phyloP scores from a whole-genome alignment of 2,797 vertebrate genomes.

The Liparis tanakae region DNA sequence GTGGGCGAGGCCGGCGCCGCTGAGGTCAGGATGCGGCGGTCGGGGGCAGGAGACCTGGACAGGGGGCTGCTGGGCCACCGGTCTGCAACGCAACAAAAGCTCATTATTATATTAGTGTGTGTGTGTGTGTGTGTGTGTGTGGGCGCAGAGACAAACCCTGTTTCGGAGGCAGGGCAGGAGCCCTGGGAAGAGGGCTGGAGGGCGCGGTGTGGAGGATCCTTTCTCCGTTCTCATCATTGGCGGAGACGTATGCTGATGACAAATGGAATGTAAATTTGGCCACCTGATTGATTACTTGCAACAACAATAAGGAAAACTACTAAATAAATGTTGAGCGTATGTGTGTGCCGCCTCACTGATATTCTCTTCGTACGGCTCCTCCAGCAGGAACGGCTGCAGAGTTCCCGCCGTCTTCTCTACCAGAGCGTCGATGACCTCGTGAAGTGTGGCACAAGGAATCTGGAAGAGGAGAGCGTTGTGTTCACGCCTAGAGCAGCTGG shows the following conservation, averaged over 20 bases:
- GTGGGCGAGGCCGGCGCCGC: conserved; percentile 78
- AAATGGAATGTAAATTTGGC: background rate
- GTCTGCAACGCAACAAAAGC: conserved; percentile 53
- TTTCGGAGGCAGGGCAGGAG: conserved; percentile 81
- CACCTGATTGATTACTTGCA: background rate
- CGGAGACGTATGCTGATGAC: conserved; percentile 84
- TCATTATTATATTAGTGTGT: conserved; percentile 3
- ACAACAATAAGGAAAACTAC: background rate
- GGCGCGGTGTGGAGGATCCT: conserved; percentile 78
- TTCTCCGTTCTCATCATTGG: conserved; percentile 89
- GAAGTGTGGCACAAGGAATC: conserved; percentile 86
- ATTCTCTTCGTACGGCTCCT: conserved; percentile 87
- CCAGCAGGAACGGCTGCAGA: conserved; percentile 85
- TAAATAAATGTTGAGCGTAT: background rate
- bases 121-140: background rate
- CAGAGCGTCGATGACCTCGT: conserved; percentile 87
- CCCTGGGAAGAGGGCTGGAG: conserved; percentile 67
- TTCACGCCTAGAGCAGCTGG: background rate
- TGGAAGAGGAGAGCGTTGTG: conserved; percentile 37
- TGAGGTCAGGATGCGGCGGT: conserved; percentile 77
- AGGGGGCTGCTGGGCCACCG: conserved; percentile 75
- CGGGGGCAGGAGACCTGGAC: conserved; percentile 74
- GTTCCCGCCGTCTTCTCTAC: conserved; percentile 84
- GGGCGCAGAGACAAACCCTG: conserved; percentile 74
- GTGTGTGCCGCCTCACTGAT: conserved; percentile 82